phyloP scores from a whole-genome alignment of 2,797 vertebrate species.

The Florisuga fusca region DNA sequence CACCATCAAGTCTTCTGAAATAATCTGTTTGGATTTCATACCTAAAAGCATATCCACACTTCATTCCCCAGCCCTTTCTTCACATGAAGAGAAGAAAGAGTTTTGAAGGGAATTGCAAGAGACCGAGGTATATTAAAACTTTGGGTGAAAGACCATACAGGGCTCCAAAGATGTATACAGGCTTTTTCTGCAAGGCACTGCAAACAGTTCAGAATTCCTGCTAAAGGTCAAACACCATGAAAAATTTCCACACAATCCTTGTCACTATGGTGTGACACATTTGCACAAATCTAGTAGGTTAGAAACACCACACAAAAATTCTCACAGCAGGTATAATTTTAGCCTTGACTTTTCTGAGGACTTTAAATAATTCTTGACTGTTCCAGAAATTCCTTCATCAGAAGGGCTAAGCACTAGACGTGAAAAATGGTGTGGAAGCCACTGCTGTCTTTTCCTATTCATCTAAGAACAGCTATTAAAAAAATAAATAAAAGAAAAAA shows the following conservation, averaged over 20 bases:
- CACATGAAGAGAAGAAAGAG: background rate
- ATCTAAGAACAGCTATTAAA: background rate
- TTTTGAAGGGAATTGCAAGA: background rate
- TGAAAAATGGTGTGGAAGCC: background rate
- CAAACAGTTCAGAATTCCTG: background rate
- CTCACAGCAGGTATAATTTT: background rate
- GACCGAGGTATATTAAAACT: background rate
- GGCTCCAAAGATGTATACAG: background rate
- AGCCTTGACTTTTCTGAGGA: background rate
- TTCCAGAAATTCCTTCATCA: background rate
- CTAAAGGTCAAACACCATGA: background rate
- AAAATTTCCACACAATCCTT: background rate
- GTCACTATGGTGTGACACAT: background rate
- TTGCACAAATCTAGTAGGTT: background rate
- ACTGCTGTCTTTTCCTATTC: background rate
- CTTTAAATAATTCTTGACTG: background rate
- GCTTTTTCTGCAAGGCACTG: background rate
- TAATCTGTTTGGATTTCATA: background rate
- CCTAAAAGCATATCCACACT: background rate
- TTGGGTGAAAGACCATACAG: too few species aligned
- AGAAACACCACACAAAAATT: background rate
- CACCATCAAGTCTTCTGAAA: background rate
- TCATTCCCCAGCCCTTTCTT: background rate
- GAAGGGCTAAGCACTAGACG: background rate
- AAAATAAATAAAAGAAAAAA: background rate